Evolutionary conservation across 2,797 vertebrate genomes (phyloP), one percentile per base, ranked within the genome.

Genomic region (Sebastes baramenuke): DNA sequence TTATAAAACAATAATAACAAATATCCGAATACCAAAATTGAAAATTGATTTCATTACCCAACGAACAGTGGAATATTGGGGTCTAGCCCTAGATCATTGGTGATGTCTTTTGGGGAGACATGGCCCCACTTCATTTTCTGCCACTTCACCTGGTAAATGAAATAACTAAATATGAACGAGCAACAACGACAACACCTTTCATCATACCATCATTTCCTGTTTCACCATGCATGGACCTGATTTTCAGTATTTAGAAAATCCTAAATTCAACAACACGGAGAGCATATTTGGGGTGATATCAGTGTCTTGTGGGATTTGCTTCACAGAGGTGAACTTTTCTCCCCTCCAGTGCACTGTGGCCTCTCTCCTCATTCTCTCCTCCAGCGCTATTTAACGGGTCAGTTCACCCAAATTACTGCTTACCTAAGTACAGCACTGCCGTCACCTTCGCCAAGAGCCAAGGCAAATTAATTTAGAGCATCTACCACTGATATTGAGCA

Each of bases 381-480:
- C 49, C 20, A 4, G 27, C 25, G 14, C 58, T 59, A 1, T 59
- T 16, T 27, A 59, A 59, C 16, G 27, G 58, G 58, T 29, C 27
- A 59, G 25, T 18, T 59, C 25, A 59, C 27, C 27, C 27, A 59
- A 59, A 29, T 30, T 29, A 18, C 27, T 29, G 27, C 58, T 59
- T 30, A 59, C 38, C 6, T 27, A 52, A 74, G 58, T 65, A 54
- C 22, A 69, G 42, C 30, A 8, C 32, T 24, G 58, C 67, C 13
- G 25, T 78, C 46, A 59, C 69, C 30, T 71, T 20, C 5, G 8
- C 66, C 24, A 46, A 61, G 13, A 71, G 56, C 46, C 54, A 60
- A 36, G 34, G 38, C 3, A 25, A 30, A 55, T 76, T 82, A 18
- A 77, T 81, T 72, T 52, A 52, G 18, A 56, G 18, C 42, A 71